These are phyloP conservation scores for Ginglymostoma cirratum DNA, from an alignment of 2,113 vertebrate genomes.

Conservation along the genomic window DNA sequence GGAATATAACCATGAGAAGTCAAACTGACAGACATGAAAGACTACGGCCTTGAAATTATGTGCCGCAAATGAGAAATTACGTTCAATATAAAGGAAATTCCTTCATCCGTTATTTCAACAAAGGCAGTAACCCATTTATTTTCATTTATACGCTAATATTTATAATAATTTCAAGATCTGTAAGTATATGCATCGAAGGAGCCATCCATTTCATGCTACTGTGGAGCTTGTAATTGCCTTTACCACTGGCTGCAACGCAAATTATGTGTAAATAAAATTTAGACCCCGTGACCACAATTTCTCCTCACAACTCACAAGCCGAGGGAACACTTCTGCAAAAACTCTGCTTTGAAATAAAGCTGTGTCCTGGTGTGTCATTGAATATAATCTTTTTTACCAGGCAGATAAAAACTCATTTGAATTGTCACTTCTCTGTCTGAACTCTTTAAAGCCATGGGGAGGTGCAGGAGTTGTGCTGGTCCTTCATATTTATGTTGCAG, in stretches of 20 bases:
- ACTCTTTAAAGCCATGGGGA: background rate
- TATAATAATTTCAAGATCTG: conserved; percentile 28
- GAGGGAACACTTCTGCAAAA: background rate
- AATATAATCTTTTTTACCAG: background rate
- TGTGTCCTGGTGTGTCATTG: background rate
- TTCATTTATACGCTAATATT: conserved; percentile 31
- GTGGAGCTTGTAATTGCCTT: conserved; percentile 23
- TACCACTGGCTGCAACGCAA: background rate
- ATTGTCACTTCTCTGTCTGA: too few species aligned
- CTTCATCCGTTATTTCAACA: conserved; percentile 5
- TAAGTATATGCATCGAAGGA: background rate
- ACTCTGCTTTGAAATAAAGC: background rate
- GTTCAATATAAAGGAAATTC: background rate
- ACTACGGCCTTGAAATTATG: background rate
- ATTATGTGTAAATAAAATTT: conserved; percentile 12
- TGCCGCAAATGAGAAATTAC: background rate
- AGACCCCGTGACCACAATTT: background rate
- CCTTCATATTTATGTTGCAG: background rate
- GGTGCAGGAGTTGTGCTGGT: too few species aligned
- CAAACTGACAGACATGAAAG: background rate
- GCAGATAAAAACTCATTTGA: background rate
- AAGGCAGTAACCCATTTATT: background rate
- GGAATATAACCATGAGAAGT: background rate
- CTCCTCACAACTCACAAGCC: background rate
- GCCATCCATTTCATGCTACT: conserved; percentile 13